Evolutionary conservation across 2,888 invertebrate genomes (phyloP).

Genomic region (Ochropleura leucogaster): DNA sequence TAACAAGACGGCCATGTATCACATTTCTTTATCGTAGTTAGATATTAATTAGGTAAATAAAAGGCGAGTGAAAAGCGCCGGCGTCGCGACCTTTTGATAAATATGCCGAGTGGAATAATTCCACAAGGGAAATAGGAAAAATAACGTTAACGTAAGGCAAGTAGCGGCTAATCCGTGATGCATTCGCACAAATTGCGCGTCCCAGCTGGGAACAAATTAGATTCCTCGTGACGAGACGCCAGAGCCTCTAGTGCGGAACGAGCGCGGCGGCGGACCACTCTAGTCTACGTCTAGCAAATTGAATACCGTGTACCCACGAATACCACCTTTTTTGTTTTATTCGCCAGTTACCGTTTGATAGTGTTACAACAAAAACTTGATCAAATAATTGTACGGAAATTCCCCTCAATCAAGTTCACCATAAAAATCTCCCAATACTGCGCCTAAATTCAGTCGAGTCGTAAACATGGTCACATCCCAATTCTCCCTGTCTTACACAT

Average conservation of each 20-base stretch:
- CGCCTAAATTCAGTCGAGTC: not conserved
- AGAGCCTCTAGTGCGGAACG: conserved; percentile 39
- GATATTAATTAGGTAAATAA: conserved; percentile 57
- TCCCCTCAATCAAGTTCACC: not conserved
- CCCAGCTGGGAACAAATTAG: conserved; percentile 74
- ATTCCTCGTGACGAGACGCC: conserved; percentile 70
- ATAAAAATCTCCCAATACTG: not conserved
- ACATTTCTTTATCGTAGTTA: conserved; percentile 50
- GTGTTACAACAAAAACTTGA: not conserved
- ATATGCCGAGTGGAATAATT: conserved; percentile 43
- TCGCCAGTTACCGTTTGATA: conserved; percentile 3
- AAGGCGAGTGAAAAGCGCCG: conserved; percentile 39
- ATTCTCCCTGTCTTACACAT: conserved; percentile 5
- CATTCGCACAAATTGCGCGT: conserved; percentile 75
- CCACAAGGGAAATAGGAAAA: conserved; percentile 43
- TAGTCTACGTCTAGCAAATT: conserved; percentile 37
- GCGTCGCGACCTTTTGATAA: conserved; percentile 53
- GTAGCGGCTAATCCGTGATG: conserved; percentile 70
- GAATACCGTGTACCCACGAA: conserved; percentile 26
- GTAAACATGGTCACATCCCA: not conserved
- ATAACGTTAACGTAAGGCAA: conserved; percentile 52
- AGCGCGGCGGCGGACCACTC: conserved; percentile 33
- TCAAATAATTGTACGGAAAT: conserved; percentile 10
- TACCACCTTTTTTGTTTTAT: conserved; percentile 8
- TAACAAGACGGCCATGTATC: conserved; percentile 46